phyloP scores from a whole-genome alignment of 2,113 vertebrate genomes.

The Anthoscopus minutus region DNA sequence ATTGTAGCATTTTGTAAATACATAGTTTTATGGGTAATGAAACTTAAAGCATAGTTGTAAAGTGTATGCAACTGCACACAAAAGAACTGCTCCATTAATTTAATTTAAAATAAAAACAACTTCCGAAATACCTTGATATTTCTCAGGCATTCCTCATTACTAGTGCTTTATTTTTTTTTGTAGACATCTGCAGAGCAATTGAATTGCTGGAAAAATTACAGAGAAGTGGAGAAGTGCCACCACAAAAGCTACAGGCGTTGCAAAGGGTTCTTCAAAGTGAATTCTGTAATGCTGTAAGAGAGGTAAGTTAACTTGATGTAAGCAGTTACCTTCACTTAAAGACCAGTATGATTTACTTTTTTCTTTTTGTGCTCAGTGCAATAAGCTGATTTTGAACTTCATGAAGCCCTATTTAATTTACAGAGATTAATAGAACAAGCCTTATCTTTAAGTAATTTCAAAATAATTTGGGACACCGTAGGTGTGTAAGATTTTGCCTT shows the following conservation, averaged over 20 bases:
- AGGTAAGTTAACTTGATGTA: slow-evolving; percentile 68
- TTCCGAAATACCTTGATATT: background rate
- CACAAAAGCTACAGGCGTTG: slow-evolving; percentile 94
- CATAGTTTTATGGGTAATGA: rapidly evolving
- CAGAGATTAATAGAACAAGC: background rate
- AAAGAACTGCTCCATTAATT: background rate
- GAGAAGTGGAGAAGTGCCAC: slow-evolving; percentile 92
- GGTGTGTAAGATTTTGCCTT: background rate
- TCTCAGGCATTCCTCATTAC: background rate
- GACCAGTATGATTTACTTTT: background rate
- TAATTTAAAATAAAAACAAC: background rate
- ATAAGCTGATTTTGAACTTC: background rate
- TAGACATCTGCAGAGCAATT: slow-evolving; percentile 96
- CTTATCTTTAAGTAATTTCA: background rate
- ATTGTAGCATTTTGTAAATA: background rate
- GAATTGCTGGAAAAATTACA: slow-evolving; percentile 96
- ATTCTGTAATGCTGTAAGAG: slow-evolving; percentile 96
- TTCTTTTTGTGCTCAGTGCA: background rate
- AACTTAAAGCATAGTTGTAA: background rate
- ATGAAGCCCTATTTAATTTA: background rate
- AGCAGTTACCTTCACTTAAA: background rate
- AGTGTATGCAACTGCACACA: background rate
- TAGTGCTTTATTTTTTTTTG: background rate
- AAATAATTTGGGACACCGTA: background rate
- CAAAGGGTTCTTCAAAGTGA: slow-evolving; percentile 97